Evolutionary conservation across 2,797 vertebrate species (phyloP), one percentile per base, ranked within the genome.

Genomic region (Catostomus latipinnis): DNA sequence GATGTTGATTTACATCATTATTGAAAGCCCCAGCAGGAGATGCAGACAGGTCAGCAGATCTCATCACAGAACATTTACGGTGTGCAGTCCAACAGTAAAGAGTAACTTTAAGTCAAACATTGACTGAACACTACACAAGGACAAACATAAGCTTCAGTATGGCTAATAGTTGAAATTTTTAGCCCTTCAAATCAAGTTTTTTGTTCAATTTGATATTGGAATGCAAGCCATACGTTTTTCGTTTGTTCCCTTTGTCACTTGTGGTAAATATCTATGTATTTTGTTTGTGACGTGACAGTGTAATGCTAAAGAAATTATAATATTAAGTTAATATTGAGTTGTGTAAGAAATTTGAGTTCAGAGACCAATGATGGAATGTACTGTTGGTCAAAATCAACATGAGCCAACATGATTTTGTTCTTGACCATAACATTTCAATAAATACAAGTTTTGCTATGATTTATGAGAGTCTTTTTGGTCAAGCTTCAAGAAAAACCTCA

Each of bases 61-160:
- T 56, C 58, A 54, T 63, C 57, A 34, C 1, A 8, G 16, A 73
- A 66, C 16, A 56, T 71, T 80, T 80, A 73, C 50, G 52, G 45
- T 80, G 43, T 58, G 61, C 70, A 16, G 77, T 34, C 58, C 58
- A 5, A 60, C 77, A 72, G 70, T 58, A 66, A 79, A 63, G 49
- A 78, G 61, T 80, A 43, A 66, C 77, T 80, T 66, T 16, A 43
- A 65, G 70, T 80, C 69, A 80, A 80, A 72, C 61, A 80, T 80
- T 80, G 60, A 73, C 77, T 12, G 56, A 14, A 57, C 74, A 45
- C 67, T 69, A 12, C 13, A 54, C 43, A 18, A 56, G 67, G 67
- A 71, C 76, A 62, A 78, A 63, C 48, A 61, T n/a, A 61, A 1
- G 4, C 57, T 62, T 78, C 67, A 63, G 76, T 14, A n/a, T 54